These are phyloP conservation scores for Eupithecia centaureata DNA, from an alignment of 2,888 invertebrate genomes.

Conservation along the genomic window DNA sequence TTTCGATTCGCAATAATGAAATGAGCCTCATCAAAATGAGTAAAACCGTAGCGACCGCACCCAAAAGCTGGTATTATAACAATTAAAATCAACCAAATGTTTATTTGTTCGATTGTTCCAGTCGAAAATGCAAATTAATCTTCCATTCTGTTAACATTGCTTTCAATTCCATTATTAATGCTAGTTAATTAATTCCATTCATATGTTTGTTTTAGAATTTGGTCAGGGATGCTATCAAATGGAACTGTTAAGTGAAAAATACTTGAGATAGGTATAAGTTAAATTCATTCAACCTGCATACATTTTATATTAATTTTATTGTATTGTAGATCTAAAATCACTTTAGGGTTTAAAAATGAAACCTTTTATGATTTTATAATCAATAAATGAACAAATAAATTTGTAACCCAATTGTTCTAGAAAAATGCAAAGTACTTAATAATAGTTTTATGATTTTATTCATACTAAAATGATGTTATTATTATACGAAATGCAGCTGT, in stretches of 20 bases:
- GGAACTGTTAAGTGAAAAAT: neutral
- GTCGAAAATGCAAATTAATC: slow-evolving; percentile 10
- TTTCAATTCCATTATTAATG: slow-evolving; percentile 15
- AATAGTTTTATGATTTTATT: neutral
- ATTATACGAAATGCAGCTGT: neutral
- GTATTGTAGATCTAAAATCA: no score
- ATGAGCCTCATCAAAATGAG: neutral
- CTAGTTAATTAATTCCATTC: neutral
- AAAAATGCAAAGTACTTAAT: neutral
- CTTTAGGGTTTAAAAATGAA: no score
- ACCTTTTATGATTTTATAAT: no score
- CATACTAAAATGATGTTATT: neutral
- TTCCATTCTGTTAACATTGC: slow-evolving; percentile 11
- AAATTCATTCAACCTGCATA: neutral
- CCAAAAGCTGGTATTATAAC: neutral
- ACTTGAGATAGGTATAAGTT: neutral
- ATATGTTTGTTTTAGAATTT: neutral
- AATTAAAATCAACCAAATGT: neutral
- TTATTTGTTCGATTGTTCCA: neutral
- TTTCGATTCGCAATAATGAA: neutral
- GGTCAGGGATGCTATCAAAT: neutral
- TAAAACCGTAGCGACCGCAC: neutral
- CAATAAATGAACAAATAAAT: no score
- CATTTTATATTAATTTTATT: no score
- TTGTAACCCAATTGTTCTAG: neutral